Evolutionary conservation across 2,797 vertebrate species (phyloP).

Genomic region (Sebastes jordani): DNA sequence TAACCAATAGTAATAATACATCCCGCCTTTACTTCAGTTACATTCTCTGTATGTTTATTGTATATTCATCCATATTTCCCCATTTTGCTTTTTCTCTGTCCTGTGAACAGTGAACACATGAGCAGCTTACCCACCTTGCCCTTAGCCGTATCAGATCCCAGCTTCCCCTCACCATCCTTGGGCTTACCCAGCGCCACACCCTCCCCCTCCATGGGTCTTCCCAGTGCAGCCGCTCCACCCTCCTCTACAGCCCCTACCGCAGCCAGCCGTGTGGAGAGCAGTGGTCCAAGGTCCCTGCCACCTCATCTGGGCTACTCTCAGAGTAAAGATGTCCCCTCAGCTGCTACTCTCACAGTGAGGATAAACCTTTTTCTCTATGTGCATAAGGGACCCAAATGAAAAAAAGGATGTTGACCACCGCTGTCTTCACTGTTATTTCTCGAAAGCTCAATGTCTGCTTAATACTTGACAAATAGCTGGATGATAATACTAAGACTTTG

Average conservation of each 20-base stretch:
- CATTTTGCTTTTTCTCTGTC: not conserved
- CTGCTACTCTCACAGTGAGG: conserved; percentile 82
- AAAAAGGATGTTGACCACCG: not conserved
- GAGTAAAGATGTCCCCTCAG: conserved; percentile 77
- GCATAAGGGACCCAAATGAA: not conserved
- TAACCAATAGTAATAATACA: too few relatives aligned
- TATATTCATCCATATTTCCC: not conserved
- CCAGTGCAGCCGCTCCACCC: conserved; percentile 72
- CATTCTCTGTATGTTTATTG: not conserved
- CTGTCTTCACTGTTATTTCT: not conserved
- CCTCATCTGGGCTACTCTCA: conserved; percentile 79
- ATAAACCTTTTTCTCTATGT: not conserved
- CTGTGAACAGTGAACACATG: conserved; percentile 87
- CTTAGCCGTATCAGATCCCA: conserved; percentile 84
- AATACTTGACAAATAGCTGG: not conserved
- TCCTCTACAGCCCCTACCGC: conserved; percentile 58
- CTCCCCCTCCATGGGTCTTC: conserved; percentile 81
- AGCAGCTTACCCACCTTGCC: conserved; percentile 87
- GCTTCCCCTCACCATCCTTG: conserved; percentile 88
- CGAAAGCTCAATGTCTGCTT: not conserved
- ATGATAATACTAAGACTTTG: not conserved
- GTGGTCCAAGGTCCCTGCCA: conserved; percentile 67
- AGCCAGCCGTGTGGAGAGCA: conserved; percentile 83
- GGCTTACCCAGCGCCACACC: conserved; percentile 83
- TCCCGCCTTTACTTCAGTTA: not conserved